Evolutionary conservation across 2,797 vertebrate genomes (phyloP).

Genomic region (Sylvilagus floridanus): DNA sequence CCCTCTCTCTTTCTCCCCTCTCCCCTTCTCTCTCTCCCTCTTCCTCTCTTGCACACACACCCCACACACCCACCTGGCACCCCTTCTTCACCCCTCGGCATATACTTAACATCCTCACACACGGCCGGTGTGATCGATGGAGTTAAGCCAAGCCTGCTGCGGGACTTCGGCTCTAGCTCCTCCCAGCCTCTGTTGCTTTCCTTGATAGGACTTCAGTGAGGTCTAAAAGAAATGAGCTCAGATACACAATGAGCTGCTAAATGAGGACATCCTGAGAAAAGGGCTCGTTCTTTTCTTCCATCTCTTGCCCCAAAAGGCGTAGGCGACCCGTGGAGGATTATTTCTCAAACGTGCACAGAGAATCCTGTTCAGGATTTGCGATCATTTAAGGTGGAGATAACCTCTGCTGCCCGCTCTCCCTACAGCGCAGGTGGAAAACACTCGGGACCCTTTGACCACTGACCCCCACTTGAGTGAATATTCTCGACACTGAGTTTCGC

Average conservation of each 20-base stretch:
- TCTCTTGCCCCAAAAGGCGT: neutral
- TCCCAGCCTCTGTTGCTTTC: neutral
- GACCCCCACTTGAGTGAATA: neutral
- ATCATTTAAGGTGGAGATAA: neutral
- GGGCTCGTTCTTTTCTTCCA: neutral
- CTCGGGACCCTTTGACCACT: neutral
- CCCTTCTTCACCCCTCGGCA: neutral
- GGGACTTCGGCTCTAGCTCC: neutral
- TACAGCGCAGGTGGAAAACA: neutral
- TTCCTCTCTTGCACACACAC: neutral
- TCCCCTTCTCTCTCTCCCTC: rapidly evolving
- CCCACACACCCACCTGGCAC: neutral
- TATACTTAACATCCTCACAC: neutral
- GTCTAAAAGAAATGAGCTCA: neutral
- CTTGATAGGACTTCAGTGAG: neutral
- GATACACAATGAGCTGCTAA: neutral
- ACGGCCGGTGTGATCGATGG: neutral
- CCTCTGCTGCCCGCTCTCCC: rapidly evolving
- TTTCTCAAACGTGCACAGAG: neutral
- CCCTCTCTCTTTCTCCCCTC: too few species aligned
- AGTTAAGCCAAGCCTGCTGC: neutral
- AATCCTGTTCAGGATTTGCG: neutral
- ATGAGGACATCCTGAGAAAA: neutral
- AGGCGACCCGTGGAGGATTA: neutral
- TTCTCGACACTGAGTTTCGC: neutral